Evolutionary conservation across 2,113 vertebrate genomes (phyloP), one percentile per base, ranked within the genome.

Genomic region (Tiliqua scincoides): DNA sequence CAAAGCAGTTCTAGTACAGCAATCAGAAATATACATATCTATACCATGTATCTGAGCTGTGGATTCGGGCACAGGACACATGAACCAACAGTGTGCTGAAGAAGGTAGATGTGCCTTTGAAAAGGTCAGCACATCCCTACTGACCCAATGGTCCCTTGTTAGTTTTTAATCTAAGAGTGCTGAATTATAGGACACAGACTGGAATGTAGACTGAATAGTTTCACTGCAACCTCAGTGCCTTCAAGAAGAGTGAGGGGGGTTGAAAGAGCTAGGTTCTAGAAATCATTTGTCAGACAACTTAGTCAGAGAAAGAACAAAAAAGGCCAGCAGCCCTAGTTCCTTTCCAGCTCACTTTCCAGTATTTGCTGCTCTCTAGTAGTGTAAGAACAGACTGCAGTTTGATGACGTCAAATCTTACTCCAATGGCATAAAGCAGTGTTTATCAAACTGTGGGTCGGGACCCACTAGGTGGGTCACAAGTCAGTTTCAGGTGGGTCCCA

Each of bases 291-390:
- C 6, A 2, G 0, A 25, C 40, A 3, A 78, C 0, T 25, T 18
- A 59, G 35, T 83, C 23, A 21, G 48, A 76, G 52, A 14, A 35
- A 88, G 17, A 0, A 4, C n/a, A 1, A 27, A 1, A 1, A 1
- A 0, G n/a, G 63, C 10, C 35, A 18, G 17, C 37, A 82, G 52
- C 65, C 73, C 35, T 32, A 21, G 48, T 25, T 35, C n/a, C 5
- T 11, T 78, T 21, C 61, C 74, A 72, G 37, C 23, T 15, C 8
- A 35, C 61, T 40, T 76, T 0, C 80, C 80, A 85, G 81, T 83
- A 72, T 85, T 88, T 93, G 91, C 94, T 96, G 95, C 96, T 95
- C 94, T 93, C 93, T 95, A 90, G 52, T 92, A 95, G 93, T 25
- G 59, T 84, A 32, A 79, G 18, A 54, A 65, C 57, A 92, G 2